Base-by-base conservation (phyloP, 2,797 vertebrate genomes). In the Gymnodraco acuticeps region DNA sequence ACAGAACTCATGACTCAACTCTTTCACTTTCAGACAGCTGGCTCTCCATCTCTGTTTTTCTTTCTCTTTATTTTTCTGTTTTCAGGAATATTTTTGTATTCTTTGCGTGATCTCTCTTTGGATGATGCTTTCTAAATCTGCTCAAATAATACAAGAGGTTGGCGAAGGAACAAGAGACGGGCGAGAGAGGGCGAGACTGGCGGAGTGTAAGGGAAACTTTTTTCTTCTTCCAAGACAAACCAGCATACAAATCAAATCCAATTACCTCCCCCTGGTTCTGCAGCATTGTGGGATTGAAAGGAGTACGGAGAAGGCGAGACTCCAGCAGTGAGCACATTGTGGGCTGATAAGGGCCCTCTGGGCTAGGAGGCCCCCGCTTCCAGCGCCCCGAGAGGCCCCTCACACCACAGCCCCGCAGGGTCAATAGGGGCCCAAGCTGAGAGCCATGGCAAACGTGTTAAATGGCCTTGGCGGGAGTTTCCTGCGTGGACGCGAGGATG, bases 231-330 rank as follows among this genome's bases (percentile, higher is more conserved):
- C 83, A 78, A 90, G 85, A 89, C 84, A 90, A 92, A 93, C 88
- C 93, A 85, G 89, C 91, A 93, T 88, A 94, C 88, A 95, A 94
- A 94, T 94, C 90, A 92, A 96, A 96, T 95, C 95, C 92, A 89
- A 94, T 95, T 94, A 94, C 92, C 93, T 86, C 92, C 90, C 90
- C 82, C 81, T 75, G 86, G 90, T 86, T 88, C 83, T 54, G 81
- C 51, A 50, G 92, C 87, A 90, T 94, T 95, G 93, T 93, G 89
- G 87, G 85, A 82, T 66, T 95, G 94, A 95, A 95, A 93, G 91
- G 91, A 84, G 82, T 75, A 85, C 43, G 89, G 80, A 87, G 84
- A 86, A 92, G 92, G 92, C 89, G 77, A 91, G 82, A 63, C 88
- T 93, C 94, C 94, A 93, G 94, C 93, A 88, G 94, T 90, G 95